A percentile compares a stretch with the other conserved stretches of the same genome.
These are phyloP conservation scores for Trachelus stipa DNA, from an alignment of 2,888 invertebrate species.

Conservation along the genomic window DNA sequence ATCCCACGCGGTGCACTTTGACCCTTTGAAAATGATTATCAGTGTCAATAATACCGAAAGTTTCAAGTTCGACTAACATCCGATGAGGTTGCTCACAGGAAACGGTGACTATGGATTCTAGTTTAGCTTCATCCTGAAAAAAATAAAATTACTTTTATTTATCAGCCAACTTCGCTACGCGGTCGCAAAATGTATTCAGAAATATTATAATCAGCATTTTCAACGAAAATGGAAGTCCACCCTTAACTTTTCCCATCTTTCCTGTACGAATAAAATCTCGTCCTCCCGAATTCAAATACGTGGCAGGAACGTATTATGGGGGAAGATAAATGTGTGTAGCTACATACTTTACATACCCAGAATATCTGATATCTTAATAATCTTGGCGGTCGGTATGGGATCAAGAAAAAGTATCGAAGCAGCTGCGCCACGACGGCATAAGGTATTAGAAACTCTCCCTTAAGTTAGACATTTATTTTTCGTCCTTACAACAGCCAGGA, in stretches of 20 bases:
- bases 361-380: not conserved
- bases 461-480: not conserved
- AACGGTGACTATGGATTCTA: not conserved
- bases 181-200: not conserved
- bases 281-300: not conserved
- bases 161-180: not conserved
- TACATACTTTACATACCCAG: not conserved
- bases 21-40: not conserved
- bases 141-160: not conserved
- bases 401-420: not conserved
- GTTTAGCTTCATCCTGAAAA: no score
- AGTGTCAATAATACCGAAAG: not conserved
- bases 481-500: not conserved
- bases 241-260: not conserved
- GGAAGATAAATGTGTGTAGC: not conserved
- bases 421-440: not conserved
- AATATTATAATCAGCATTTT: not conserved
- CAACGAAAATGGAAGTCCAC: not conserved
- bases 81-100: not conserved
- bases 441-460: not conserved
- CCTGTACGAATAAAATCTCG: not conserved
- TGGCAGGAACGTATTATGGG: not conserved
- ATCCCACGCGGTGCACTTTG: not conserved
- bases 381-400: not conserved
- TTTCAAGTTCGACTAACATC: not conserved